Evolutionary conservation across 2,797 vertebrate species (phyloP).

Genomic region (Synaphobranchus kaupii): DNA sequence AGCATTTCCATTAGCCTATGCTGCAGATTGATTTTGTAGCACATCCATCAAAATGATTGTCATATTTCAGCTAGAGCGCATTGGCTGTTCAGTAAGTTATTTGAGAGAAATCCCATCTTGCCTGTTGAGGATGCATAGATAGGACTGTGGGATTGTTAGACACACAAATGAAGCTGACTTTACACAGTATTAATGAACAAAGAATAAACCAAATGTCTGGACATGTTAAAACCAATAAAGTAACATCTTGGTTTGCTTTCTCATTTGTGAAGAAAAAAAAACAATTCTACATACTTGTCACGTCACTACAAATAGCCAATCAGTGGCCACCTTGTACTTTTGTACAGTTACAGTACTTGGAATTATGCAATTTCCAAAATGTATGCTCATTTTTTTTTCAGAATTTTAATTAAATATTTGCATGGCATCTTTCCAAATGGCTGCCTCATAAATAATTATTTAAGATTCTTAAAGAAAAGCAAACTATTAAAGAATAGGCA

Average conservation of each 20-base stretch:
- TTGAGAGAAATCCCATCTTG: neutral
- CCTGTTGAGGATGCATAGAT: constrained; percentile 21
- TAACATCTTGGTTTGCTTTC: neutral
- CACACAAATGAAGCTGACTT: constrained; percentile 24
- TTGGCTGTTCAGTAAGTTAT: constrained; percentile 25
- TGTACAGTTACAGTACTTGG: neutral
- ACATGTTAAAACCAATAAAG: constrained; percentile 16
- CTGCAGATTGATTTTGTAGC: constrained; percentile 10
- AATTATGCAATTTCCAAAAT: neutral
- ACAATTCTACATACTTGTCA: constrained; percentile 71
- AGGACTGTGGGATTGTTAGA: neutral
- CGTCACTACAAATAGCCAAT: constrained; percentile 63
- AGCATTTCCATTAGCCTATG: constrained; percentile 36
- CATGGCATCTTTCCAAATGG: neutral
- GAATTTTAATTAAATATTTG: neutral
- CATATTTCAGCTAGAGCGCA: constrained; percentile 35
- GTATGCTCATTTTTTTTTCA: neutral
- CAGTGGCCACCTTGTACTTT: constrained; percentile 61
- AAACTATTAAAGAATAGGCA: neutral
- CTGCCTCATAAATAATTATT: neutral
- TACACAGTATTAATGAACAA: constrained; percentile 23
- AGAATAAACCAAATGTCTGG: constrained; percentile 24
- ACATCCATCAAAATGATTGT: constrained; percentile 31
- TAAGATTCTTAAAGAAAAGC: neutral
- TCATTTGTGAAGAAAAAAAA: constrained; percentile 34